Evolutionary conservation across 2,797 vertebrate species (phyloP), one percentile per base, ranked within the genome.

Genomic region (Acipenser oxyrinchus): DNA sequence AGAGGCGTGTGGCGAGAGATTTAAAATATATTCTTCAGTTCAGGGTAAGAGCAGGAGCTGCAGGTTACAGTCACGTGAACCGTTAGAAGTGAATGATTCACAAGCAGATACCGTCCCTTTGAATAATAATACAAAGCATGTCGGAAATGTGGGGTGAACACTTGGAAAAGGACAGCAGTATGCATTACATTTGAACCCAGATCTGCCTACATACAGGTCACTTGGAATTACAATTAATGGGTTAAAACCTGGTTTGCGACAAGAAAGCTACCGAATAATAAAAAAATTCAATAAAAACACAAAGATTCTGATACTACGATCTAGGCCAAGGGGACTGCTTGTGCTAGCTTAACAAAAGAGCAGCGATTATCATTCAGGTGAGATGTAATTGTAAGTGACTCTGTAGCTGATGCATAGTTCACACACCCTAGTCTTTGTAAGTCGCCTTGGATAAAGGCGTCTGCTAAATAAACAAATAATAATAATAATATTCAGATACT

Each of bases 1-100:
- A 73, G 66, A n/a, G 48, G 65, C 62, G 67, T 51, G 18, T 67
- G 23, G 72, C 70, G 66, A 71, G 62, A 68, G 64, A 65, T 62
- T 37, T 37, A 15, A 49, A 69, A 71, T 85, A 86, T 84, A 89
- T 88, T 88, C 88, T 81, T 81, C 23, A 77, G 78, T 81, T 37
- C 23, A 37, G 23, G 23, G 23, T 37, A 37, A 4, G 23, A 4
- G 2, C 23, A 3, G 23, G 23, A 37, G 23, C 23, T 37, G 23
- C 23, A 1, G 23, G 23, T 68, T 53, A 51, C 11, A 49, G 51
- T 53, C 6, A 49, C 53, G 66, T 65, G 50, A 71, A 64, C 55
- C 18, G 61, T 67, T 65, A 15, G 10, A 51, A 52, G 13, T 15
- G 6, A 4, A n/a, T 2, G 15, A 10, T 18, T 15, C 15, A 37